Base-by-base conservation (phyloP, 2,113 vertebrate genomes). In the Scytalopus superciliaris region DNA sequence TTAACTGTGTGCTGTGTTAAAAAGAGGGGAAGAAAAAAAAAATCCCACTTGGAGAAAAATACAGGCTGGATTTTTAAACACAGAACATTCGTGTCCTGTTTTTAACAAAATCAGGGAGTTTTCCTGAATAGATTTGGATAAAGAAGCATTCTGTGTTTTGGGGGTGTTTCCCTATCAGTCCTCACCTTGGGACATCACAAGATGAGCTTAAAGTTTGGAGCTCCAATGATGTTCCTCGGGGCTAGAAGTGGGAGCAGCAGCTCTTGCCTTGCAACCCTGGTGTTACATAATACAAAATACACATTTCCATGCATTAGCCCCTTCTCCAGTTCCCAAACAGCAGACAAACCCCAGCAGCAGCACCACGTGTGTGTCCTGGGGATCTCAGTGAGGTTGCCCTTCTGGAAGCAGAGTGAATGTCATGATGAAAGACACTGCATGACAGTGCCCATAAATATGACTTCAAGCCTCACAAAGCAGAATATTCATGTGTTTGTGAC, bases 401-500 rank as follows among this genome's bases (percentile, higher is more conserved):
- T 30, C 63, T 19, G 0, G 3, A 9, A 31, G 63, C 21, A 21
- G 24, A 67, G 21, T 63, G 10, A 25, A 8, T 16, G 56, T 8
- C 42, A 75, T 16, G 5, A n/a, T 22, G 53, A 60, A 53, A 63
- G 66, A 37, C 7, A 7, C 10, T 0, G 2, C 45, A 10, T 42
- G 63, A 14, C 28, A 15, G 44, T 45, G 56, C 2, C 25, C 40
- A 16, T 4, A 9, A 91, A 10, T 50, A 16, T 44, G 37, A 14
- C 68, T 53, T 33, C 15, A n/a, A 22, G 42, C 37, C 44, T 76
- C 55, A 9, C 44, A 23, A 28, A 72, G 1, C 19, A 21, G 72
- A 75, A 86, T 93, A 76, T 84, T 63, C 14, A 12, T 40, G 39
- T 87, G 73, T 76, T 87, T 86, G 7, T 56, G 10, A 24, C 12